Base-by-base conservation (phyloP, 2,113 vertebrate species). In the Rynchops niger region DNA sequence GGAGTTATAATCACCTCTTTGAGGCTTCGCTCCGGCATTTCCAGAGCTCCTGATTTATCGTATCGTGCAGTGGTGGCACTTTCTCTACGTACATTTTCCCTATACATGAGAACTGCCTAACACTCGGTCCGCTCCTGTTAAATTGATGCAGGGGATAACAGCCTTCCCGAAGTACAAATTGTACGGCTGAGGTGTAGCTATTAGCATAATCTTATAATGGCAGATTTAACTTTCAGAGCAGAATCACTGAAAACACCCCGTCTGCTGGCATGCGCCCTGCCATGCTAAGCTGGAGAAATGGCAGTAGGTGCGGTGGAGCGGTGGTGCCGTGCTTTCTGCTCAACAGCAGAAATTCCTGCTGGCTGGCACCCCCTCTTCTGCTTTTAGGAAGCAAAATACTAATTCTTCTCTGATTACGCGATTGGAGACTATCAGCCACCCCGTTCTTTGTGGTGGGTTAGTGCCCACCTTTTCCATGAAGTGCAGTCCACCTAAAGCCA, bases 141-240 rank as follows among this genome's bases (percentile, higher is more conserved):
- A 86, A 29, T 81, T 40, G 66, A 61, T 85, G 65, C 59, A 89
- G 63, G 70, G 66, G 22, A 30, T 49, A 95, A 69, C 34, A 80
- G 86, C 59, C 55, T 73, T 94, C 91, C 50, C 29, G 9, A 80
- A 84, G 58, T n/a, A 90, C 62, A 71, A 88, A 85, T 85, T 86
- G 3, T 38, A 26, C 25, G 47, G 78, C 79, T 74, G 69, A 95
- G 30, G 43, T 90, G 96, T 95, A 93, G 82, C 73, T 95, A 45
- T 95, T 95, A 94, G 77, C 21, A 5, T 90, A 43, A 83, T 88
- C 92, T 93, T 92, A 79, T 58, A 95, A 90, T 83, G 36, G 90
- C 79, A 93, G 83, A 92, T 89, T 86, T 86, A 73, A 83, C 87
- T 94, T 95, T 77, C 32, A n/a, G 66, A 94, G 47, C 70, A 88